phyloP scores from a whole-genome alignment of 2,797 vertebrate species.

The Petrocephalus schoutedeni region DNA sequence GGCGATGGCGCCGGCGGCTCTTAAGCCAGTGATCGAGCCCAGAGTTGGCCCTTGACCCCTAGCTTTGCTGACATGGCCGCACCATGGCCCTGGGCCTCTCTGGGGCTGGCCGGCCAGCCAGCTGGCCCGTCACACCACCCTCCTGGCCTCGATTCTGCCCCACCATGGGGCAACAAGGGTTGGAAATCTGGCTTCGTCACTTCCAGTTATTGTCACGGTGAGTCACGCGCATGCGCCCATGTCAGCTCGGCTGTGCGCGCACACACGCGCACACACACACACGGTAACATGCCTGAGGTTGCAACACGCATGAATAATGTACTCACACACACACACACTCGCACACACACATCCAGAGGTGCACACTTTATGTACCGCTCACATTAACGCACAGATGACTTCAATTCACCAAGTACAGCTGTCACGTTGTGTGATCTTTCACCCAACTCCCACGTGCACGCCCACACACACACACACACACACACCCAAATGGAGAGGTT shows the following conservation, averaged over 20 bases:
- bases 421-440: background rate
- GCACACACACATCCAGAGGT: background rate
- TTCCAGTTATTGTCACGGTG: conserved; percentile 26
- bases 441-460: background rate
- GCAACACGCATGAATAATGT: conserved; percentile 6
- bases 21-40: background rate
- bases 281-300: background rate
- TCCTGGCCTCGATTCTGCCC: background rate
- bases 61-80: background rate
- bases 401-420: background rate
- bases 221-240: conserved; percentile 17
- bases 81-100: background rate
- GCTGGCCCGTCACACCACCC: background rate
- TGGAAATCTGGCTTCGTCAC: conserved; percentile 22
- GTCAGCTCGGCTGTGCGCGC: background rate
- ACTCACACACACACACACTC: background rate
- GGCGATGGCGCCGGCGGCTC: background rate
- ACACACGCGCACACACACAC: background rate
- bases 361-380: background rate
- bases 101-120: background rate
- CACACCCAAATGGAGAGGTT: background rate
- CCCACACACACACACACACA: background rate
- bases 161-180: background rate
- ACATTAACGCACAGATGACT: background rate
- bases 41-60: background rate